These are phyloP conservation scores for Epinephelus lanceolatus DNA, from an alignment of 2,113 vertebrate genomes.

Conservation along the genomic window DNA sequence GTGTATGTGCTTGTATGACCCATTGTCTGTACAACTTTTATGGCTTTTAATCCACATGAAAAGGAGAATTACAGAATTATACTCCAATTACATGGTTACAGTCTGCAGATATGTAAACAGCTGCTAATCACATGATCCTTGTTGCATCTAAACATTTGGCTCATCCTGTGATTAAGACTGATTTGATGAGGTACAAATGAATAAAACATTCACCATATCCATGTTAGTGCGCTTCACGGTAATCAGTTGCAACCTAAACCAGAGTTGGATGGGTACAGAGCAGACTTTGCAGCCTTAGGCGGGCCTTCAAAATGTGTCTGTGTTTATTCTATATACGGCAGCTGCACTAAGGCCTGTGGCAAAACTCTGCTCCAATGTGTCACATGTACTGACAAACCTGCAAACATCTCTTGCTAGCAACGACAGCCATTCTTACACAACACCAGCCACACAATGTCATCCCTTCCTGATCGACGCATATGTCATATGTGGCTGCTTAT, in stretches of 20 bases:
- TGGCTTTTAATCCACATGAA: background rate
- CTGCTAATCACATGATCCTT: conserved; percentile 30
- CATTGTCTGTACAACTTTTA: background rate
- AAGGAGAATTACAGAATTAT: conserved; percentile 25
- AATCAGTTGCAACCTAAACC: conserved; percentile 27
- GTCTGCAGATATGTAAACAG: conserved; percentile 33
- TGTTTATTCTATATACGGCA: conserved; percentile 66
- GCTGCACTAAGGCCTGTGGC: conserved; percentile 50
- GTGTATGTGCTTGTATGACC: too few relatives aligned
- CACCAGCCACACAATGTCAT: conserved; percentile 37
- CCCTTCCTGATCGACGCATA: conserved; percentile 22
- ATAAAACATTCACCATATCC: conserved; percentile 42
- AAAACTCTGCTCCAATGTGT: conserved; percentile 58
- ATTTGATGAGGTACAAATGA: conserved; percentile 46
- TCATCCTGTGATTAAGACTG: conserved; percentile 39
- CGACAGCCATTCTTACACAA: conserved; percentile 49
- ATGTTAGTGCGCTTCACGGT: conserved; percentile 25
- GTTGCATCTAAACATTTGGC: conserved; percentile 44
- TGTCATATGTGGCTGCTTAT: conserved; percentile 18
- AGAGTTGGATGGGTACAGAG: conserved; percentile 6
- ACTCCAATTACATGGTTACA: conserved; percentile 12
- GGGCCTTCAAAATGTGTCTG: conserved; percentile 57
- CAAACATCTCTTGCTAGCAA: conserved; percentile 39
- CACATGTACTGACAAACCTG: conserved; percentile 55
- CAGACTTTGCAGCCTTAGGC: conserved; percentile 41